phyloP scores from a whole-genome alignment of 1,140 invertebrate species.

The Nephila pilipes region DNA sequence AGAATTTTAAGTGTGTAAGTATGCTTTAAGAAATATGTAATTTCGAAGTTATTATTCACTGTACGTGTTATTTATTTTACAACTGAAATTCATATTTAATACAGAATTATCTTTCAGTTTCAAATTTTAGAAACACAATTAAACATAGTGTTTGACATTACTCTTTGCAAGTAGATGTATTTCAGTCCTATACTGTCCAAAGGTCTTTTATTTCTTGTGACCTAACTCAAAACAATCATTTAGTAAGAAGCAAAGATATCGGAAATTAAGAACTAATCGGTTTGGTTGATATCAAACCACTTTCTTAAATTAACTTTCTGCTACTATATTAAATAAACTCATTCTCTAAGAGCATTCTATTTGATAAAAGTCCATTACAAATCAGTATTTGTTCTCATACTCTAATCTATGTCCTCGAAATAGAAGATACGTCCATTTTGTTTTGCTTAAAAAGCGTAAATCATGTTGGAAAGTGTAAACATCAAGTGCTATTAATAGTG shows the following conservation, averaged over 20 bases:
- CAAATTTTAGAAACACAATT: too few relatives aligned
- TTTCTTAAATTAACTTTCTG: not conserved
- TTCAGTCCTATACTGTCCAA: too few relatives aligned
- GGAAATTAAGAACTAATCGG: not conserved
- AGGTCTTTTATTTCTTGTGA: too few relatives aligned
- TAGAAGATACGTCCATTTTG: not conserved
- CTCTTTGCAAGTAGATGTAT: too few relatives aligned
- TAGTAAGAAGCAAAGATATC: not conserved
- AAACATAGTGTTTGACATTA: too few relatives aligned
- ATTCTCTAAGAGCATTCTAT: not conserved
- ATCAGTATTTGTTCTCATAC: not conserved
- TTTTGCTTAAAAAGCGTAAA: not conserved
- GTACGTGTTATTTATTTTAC: too few relatives aligned
- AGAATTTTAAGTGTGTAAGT: too few relatives aligned
- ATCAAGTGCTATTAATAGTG: not conserved
- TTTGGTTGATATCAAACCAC: not conserved
- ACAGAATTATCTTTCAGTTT: too few relatives aligned
- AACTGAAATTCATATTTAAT: too few relatives aligned
- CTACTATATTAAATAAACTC: not conserved
- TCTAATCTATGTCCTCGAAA: not conserved
- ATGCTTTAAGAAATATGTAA: too few relatives aligned
- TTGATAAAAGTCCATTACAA: slow-evolving; percentile 22
- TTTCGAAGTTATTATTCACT: too few relatives aligned
- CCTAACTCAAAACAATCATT: not conserved
- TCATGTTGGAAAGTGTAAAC: not conserved